A percentile compares a stretch with the other conserved stretches of the same genome.
Evolutionary conservation across 2,113 vertebrate species (phyloP).

Genomic region (Ahaetulla prasina): DNA sequence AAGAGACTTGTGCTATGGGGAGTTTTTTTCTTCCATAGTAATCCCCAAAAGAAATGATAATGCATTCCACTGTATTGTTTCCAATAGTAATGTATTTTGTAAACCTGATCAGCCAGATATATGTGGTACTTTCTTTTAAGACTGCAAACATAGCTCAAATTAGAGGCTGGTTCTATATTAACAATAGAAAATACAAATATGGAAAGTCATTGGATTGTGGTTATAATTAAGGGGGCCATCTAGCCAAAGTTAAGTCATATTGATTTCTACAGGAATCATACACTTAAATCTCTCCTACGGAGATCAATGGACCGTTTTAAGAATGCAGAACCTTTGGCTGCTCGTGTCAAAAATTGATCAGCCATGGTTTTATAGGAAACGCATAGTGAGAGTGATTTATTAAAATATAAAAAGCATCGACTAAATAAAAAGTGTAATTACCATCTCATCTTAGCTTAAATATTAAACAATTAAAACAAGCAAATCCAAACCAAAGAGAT

Average conservation of each 20-base stretch:
- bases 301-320: neutral
- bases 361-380: neutral
- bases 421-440: neutral
- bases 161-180: neutral
- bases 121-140: neutral
- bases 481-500: neutral
- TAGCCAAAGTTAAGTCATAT: neutral
- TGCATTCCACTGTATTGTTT: neutral
- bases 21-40: neutral
- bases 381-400: neutral
- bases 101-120: neutral
- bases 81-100: neutral
- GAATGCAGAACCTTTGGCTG: neutral
- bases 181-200: neutral
- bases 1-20: neutral
- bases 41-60: neutral
- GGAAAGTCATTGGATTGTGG: neutral
- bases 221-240: neutral
- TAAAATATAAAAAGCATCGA: neutral
- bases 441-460: neutral
- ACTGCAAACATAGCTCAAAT: neutral
- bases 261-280: neutral
- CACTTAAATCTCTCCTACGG: neutral
- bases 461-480: neutral
- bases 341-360: neutral